Evolutionary conservation across 1,140 invertebrate species (phyloP).

Genomic region (Chymomyza costata): DNA sequence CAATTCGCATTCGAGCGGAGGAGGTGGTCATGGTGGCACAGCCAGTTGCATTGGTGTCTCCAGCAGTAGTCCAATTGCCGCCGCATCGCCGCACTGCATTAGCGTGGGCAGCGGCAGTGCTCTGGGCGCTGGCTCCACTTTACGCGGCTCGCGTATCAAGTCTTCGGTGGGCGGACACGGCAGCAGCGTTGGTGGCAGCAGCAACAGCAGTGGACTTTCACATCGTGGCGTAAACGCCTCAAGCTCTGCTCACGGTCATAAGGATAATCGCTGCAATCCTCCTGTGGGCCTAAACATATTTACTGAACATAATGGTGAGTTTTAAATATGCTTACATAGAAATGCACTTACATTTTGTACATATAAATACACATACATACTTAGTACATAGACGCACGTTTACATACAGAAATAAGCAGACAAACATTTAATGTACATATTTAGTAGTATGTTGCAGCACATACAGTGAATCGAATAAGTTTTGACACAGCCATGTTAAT

Average conservation of each 20-base stretch:
- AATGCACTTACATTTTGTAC: slow-evolving; percentile 18
- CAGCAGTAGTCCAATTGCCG: slow-evolving; percentile 57
- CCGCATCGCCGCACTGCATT: slow-evolving; percentile 62
- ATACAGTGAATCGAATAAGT: no score
- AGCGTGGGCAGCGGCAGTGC: slow-evolving; percentile 41
- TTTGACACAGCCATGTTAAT: no score
- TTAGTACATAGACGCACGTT: slow-evolving; percentile 19
- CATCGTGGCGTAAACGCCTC: slow-evolving; percentile 78
- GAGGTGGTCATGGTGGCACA: slow-evolving; percentile 40
- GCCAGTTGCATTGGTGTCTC: slow-evolving; percentile 66
- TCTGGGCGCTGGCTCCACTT: slow-evolving; percentile 59
- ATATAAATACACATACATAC: slow-evolving; percentile 30
- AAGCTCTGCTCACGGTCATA: slow-evolving; percentile 78
- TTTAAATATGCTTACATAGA: slow-evolving; percentile 7
- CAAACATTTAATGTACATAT: slow-evolving; percentile 4
- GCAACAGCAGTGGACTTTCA: slow-evolving; percentile 35
- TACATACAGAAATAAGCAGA: slow-evolving; percentile 5
- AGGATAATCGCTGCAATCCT: slow-evolving; percentile 82
- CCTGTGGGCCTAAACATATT: slow-evolving; percentile 89
- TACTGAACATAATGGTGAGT: slow-evolving; percentile 90
- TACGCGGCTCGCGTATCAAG: slow-evolving; percentile 72
- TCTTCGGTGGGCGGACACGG: slow-evolving; percentile 59
- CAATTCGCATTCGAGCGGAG: slow-evolving; percentile 61
- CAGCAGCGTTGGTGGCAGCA: slow-evolving; percentile 78
- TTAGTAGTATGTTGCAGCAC: no score